A percentile compares a stretch with the other conserved stretches of the same genome.
These are phyloP conservation scores for Drosophila insularis DNA, from an alignment of 1,140 invertebrate species.

Conservation along the genomic window DNA sequence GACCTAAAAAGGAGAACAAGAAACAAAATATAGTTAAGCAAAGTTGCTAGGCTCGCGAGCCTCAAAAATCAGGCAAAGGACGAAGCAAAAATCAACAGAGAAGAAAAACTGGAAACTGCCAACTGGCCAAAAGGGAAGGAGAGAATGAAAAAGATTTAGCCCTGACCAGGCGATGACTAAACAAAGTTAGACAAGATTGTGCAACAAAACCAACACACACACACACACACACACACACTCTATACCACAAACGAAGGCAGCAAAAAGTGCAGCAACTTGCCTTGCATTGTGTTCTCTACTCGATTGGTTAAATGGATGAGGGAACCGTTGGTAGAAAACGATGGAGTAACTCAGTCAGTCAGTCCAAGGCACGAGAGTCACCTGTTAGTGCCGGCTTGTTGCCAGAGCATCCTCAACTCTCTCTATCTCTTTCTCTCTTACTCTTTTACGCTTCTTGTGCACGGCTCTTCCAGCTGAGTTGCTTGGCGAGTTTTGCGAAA, in stretches of 20 bases:
- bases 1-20: slow-evolving; percentile 7
- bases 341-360: slow-evolving; percentile 13
- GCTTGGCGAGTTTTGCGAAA: slow-evolving; percentile 64
- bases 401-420: slow-evolving; percentile 31
- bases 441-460: not conserved
- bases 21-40: slow-evolving; percentile 52
- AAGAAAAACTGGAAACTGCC: slow-evolving; percentile 20
- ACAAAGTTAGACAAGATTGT: slow-evolving; percentile 78
- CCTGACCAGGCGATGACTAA: slow-evolving; percentile 56
- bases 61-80: slow-evolving; percentile 52
- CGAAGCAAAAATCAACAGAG: slow-evolving; percentile 62
- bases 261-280: slow-evolving; percentile 61
- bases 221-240: slow-evolving; percentile 19
- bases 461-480: slow-evolving; percentile 55
- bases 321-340: slow-evolving; percentile 1
- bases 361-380: slow-evolving; percentile 31
- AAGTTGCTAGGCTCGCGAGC: slow-evolving; percentile 30
- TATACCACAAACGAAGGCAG: slow-evolving; percentile 25
- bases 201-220: slow-evolving; percentile 59
- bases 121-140: slow-evolving; percentile 28
- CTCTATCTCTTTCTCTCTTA: not conserved
- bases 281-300: slow-evolving; percentile 45
- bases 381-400: slow-evolving; percentile 72
- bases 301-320: slow-evolving; percentile 12
- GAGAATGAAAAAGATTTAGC: too few relatives aligned